Base-by-base conservation (phyloP, 2,888 invertebrate species). In the Crematogaster levior region DNA sequence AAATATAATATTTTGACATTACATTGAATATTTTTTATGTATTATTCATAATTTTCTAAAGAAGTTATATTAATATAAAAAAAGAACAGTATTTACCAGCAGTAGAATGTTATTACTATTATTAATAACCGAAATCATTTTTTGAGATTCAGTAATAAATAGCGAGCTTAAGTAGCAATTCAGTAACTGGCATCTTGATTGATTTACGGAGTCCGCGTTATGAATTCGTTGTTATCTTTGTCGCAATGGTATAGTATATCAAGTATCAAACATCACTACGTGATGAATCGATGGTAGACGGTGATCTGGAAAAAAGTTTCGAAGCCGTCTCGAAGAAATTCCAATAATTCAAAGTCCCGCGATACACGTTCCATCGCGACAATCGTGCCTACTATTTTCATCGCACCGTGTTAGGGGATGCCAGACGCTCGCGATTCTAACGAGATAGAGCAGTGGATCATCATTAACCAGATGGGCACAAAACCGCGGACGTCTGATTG, bases 401-500 rank as follows among this genome's bases (percentile, higher is more conserved):
- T 88, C 82, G 83, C 30, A 60, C 72, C 81, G 82, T 40, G 86
- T 83, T 84, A 80, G 73, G 70, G 58, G 51, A 61, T 46, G 84
- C 81, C 77, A 82, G 86, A 48, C 83, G 70, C 85, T 61, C 65
- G 86, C 86, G 90, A 91, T 91, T 90, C 81, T 84, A 81, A 82
- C 88, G 83, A 92, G 92, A 93, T 92, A 92, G 91, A 92, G 93
- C 92, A 93, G 93, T 92, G 93, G 93, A 93, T 93, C 93, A 93
- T 93, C 93, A 92, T 93, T 93, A 93, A 92, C 91, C 91, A 90
- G 90, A 90, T 90, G 88, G 91, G 83, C 87, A 90, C 93, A 93
- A 93, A 93, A 93, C 93, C 92, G 88, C 77, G 89, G 91, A 92
- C 92, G 90, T 88, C 91, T 93, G 93, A 93, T 93, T 93, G 93